Evolutionary conservation across 2,113 vertebrate genomes (phyloP), one percentile per base, ranked within the genome.

Genomic region (Myxocyprinus asiaticus): DNA sequence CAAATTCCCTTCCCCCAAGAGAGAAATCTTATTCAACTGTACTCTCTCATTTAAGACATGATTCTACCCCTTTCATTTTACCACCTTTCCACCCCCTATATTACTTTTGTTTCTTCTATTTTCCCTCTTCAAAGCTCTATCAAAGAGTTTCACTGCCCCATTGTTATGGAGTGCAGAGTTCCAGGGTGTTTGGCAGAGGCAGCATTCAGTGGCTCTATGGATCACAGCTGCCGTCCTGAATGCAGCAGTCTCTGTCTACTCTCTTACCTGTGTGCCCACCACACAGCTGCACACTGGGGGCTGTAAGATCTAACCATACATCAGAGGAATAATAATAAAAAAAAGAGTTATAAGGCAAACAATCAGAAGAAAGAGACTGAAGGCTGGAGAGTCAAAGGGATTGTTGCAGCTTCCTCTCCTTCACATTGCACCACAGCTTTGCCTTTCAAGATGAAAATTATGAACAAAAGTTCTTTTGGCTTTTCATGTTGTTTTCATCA

Each of bases 131-230:
- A 51, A 51, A 33, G 22, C 22, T 33, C 22, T 33, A 33, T 51
- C 50, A 9, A 4, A 51, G 50, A 9, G 9, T 51, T 51, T n/a
- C n/a, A 70, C 67, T 11, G 58, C 79, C 73, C 85, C 86, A 90
- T 92, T 93, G 91, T 92, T 90, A 87, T 83, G 67, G 9, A 68
- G 87, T 86, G 84, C 42, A 67, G 86, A 90, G 86, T 90, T 92
- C 89, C 87, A 86, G 84, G 65, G 83, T 11, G 12, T 63, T 63
- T 33, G 22, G 22, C 22, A 33, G 22, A 33, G 22, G 22, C 22
- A 33, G 1, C 22, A 33, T 33, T 33, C 22, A 33, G 22, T 3
- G 3, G 22, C 22, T 33, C 22, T 33, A 33, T 33, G 22, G 22
- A 33, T 33, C 22, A 33, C 22, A 33, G 1, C 72, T 51, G n/a